These are phyloP conservation scores for Macrotis lagotis DNA, from an alignment of 2,113 vertebrate species.

Conservation along the genomic window DNA sequence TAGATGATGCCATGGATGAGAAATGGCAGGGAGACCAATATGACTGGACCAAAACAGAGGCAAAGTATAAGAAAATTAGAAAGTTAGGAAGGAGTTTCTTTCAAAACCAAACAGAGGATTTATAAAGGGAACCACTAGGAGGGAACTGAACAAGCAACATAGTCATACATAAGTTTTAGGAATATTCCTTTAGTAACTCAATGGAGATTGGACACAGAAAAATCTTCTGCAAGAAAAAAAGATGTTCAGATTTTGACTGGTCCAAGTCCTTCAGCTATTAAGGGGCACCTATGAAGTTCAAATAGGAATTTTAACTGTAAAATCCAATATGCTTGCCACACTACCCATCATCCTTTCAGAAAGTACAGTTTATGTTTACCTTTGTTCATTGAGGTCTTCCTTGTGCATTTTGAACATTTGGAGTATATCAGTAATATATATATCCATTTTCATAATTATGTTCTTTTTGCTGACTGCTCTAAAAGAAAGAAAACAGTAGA, in stretches of 20 bases:
- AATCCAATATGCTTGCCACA: background rate
- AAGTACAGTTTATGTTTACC: background rate
- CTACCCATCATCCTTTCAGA: background rate
- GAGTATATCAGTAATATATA: too few species aligned
- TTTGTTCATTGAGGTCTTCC: background rate
- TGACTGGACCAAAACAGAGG: background rate
- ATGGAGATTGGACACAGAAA: background rate
- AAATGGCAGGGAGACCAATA: background rate
- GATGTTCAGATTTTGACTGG: background rate
- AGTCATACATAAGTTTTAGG: background rate
- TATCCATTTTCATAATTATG: too few species aligned
- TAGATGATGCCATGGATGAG: background rate
- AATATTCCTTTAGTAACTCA: background rate
- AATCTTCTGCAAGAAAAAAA: background rate
- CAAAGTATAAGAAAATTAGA: background rate
- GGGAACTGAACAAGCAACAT: background rate
- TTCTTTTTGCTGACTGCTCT: background rate
- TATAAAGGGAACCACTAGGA: background rate
- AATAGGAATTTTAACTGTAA: background rate
- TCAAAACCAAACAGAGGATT: background rate
- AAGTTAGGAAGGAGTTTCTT: background rate
- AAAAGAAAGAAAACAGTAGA: background rate
- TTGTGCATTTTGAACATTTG: background rate
- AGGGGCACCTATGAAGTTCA: background rate
- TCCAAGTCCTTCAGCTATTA: background rate